Evolutionary conservation across 2,113 vertebrate species (phyloP), one percentile per base, ranked within the genome.

Genomic region (Eudyptes chrysolophus): DNA sequence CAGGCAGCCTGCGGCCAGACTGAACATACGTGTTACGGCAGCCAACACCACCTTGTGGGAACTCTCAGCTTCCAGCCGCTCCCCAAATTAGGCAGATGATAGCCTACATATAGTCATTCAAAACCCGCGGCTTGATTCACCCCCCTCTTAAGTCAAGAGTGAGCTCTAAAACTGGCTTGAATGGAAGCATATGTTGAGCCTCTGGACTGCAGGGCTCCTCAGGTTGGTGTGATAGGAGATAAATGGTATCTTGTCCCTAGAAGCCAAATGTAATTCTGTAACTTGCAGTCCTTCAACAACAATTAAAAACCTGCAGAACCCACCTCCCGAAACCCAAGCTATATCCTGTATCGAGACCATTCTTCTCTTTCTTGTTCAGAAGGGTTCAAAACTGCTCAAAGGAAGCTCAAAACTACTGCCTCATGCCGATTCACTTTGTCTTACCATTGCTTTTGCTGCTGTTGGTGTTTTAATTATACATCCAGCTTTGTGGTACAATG

Each of bases 1-100:
- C 10, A 32, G 34, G 55, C 60, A 92, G 48, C 34, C 30, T 13
- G 20, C 3, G 13, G 12, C 19, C 29, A 7, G 32, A 29, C 42
- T 84, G 58, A 62, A 46, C 16, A 7, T 0, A 14, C 13, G 13
- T 13, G 9, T 49, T 44, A 42, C 0, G 0, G 27, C 21, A 51
- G 74, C 25, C 40, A 65, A 18, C 4, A 71, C 11, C 42, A 34
- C 3, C 15, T 30, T 14, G 25, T 3, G 3, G 29, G 29, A 89
- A 13, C 15, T n/a, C 29, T 9, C 66, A 76, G 11, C 27, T 71
- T 75, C 16, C 78, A 89, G 24, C 30, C 62, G 25, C 7, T 16
- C 32, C 44, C 12, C 14, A 20, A 6, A 38, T 27, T 10, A 74
- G 54, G 49, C 13, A 38, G 26, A 17, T 13, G 17, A 48, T 2